A percentile compares a stretch with the other conserved stretches of the same genome.
Evolutionary conservation across 2,888 invertebrate species (phyloP).

Genomic region (Troglohyphantes excavatus): DNA sequence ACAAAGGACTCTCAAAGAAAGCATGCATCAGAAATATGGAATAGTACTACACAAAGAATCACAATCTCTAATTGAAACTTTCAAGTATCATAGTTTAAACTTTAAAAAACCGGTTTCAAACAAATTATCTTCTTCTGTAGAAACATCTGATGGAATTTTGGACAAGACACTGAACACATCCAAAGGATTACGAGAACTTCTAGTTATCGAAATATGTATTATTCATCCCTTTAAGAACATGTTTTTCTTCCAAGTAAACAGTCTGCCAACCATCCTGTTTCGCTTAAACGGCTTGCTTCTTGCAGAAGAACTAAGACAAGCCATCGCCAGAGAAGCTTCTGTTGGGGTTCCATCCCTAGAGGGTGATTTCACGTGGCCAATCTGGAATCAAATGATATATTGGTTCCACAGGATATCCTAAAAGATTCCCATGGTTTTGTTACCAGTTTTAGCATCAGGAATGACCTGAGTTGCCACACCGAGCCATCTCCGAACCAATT

Average conservation of each 20-base stretch:
- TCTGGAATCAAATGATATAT: slow-evolving; percentile 81
- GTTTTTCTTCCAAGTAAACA: slow-evolving; percentile 92
- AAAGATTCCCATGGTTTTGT: slow-evolving; percentile 36
- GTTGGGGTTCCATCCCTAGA: slow-evolving; percentile 82
- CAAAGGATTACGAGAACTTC: slow-evolving; percentile 82
- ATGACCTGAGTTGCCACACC: slow-evolving; percentile 13
- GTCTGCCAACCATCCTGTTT: slow-evolving; percentile 92
- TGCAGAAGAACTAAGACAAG: slow-evolving; percentile 88
- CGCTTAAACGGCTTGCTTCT: slow-evolving; percentile 88
- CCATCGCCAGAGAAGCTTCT: slow-evolving; percentile 84
- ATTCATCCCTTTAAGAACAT: slow-evolving; percentile 85
- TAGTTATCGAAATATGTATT: slow-evolving; percentile 94
- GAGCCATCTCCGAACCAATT: slow-evolving; percentile 78
- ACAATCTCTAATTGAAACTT: slow-evolving; percentile 97
- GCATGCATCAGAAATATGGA: slow-evolving; percentile 95
- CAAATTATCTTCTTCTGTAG: slow-evolving; percentile 91
- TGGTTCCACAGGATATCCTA: slow-evolving; percentile 36
- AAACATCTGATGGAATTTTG: slow-evolving; percentile 4
- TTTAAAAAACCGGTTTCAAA: slow-evolving; percentile 90
- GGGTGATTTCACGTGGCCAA: slow-evolving; percentile 68
- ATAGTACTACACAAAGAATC: slow-evolving; percentile 92
- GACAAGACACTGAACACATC: slow-evolving; percentile 90
- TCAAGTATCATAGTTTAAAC: slow-evolving; percentile 97
- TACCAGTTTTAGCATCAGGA: slow-evolving; percentile 38
- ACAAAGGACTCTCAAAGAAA: slow-evolving; percentile 95